These are phyloP conservation scores for Zaprionus nigranus DNA, from an alignment of 1,140 invertebrate genomes.

Conservation along the genomic window DNA sequence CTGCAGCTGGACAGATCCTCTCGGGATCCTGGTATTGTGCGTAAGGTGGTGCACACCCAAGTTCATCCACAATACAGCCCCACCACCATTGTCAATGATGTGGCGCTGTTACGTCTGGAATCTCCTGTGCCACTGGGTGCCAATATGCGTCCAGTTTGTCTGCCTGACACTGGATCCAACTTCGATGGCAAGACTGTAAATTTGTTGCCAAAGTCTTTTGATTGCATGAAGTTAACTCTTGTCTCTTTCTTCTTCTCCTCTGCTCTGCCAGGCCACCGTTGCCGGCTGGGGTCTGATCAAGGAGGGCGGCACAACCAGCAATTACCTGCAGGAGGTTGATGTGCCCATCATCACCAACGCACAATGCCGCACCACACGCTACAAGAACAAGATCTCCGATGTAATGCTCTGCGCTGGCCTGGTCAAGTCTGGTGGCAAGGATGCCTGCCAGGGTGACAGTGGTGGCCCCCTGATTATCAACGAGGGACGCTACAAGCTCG, in stretches of 20 bases:
- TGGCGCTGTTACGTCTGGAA: constrained; percentile 87
- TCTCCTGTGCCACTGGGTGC: constrained; percentile 89
- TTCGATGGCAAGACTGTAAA: constrained; percentile 75
- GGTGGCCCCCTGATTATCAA: constrained; percentile 79
- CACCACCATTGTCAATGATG: constrained; percentile 90
- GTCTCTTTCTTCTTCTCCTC: neutral
- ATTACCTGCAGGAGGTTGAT: constrained; percentile 91
- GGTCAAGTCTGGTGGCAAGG: constrained; percentile 93
- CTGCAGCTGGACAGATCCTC: constrained; percentile 90
- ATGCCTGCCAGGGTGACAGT: constrained; percentile 92
- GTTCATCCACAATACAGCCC: constrained; percentile 73
- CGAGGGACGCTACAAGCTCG: constrained; percentile 76
- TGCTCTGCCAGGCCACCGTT: constrained; percentile 88
- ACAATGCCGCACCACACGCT: constrained; percentile 92
- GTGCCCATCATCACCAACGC: constrained; percentile 95
- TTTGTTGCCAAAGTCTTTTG: constrained; percentile 10
- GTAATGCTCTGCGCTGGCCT: constrained; percentile 96
- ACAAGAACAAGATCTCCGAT: constrained; percentile 95
- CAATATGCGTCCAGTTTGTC: constrained; percentile 94
- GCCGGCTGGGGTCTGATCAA: constrained; percentile 95
- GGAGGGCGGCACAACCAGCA: constrained; percentile 93
- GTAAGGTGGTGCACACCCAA: constrained; percentile 66
- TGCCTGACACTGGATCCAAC: constrained; percentile 86
- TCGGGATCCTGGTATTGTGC: constrained; percentile 77
- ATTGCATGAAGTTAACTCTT: neutral